Evolutionary conservation across 2,113 vertebrate species (phyloP).

Genomic region (Oreochromis tanganicae): DNA sequence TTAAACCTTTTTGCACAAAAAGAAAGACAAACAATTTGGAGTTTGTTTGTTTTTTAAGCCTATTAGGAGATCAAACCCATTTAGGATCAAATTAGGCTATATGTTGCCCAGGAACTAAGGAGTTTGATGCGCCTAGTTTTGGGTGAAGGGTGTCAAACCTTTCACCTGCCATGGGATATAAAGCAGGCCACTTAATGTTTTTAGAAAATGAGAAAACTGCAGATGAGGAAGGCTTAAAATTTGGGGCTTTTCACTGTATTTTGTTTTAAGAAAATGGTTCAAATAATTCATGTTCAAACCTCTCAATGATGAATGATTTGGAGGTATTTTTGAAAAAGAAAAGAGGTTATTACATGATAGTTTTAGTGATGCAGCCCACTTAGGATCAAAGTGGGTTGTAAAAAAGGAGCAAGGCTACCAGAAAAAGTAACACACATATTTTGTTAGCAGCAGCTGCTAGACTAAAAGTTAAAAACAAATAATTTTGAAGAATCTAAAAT

Average conservation of each 20-base stretch:
- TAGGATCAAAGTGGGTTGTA: no score
- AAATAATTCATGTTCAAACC: neutral
- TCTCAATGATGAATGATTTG: neutral
- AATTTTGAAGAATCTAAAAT: neutral
- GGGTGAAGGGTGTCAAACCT: neutral
- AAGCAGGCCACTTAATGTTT: neutral
- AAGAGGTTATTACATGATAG: neutral
- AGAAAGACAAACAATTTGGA: neutral
- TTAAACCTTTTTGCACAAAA: neutral
- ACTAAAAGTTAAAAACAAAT: neutral
- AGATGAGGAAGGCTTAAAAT: neutral
- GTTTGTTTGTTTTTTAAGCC: accelerated
- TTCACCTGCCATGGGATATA: neutral
- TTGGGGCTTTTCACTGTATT: neutral
- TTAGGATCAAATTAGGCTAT: neutral
- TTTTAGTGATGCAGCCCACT: neutral
- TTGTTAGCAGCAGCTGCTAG: neutral
- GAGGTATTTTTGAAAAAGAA: neutral
- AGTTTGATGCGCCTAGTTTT: neutral
- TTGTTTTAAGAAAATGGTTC: neutral
- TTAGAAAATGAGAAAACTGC: neutral
- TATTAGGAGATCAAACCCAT: neutral
- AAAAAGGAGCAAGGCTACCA: no score
- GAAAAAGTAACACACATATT: no score
- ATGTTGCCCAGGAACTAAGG: neutral